phyloP scores from a whole-genome alignment of 2,113 vertebrate species.

The Macquaria ambigua region DNA sequence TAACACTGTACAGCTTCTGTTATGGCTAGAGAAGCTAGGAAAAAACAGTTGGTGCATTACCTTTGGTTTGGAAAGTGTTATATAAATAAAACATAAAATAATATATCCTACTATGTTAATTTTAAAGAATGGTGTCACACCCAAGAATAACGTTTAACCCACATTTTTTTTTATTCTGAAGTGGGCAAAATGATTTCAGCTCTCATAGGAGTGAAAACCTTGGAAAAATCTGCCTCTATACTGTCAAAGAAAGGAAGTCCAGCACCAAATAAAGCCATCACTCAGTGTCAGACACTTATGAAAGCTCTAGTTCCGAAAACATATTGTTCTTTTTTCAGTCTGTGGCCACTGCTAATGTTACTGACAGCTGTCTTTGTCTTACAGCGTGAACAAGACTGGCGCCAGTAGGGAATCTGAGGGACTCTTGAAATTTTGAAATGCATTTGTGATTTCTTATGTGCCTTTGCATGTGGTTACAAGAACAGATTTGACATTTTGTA shows the following conservation, averaged over 20 bases:
- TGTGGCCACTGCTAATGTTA: conserved; percentile 48
- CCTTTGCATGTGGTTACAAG: neutral
- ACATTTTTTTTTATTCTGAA: conserved; percentile 4
- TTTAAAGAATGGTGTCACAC: conserved; percentile 1
- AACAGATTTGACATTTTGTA: neutral
- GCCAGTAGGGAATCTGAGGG: conserved; percentile 15
- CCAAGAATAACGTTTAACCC: conserved; percentile 20
- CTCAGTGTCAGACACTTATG: conserved; percentile 48
- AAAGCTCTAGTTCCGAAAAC: conserved; percentile 42
- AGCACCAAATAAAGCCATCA: conserved; percentile 41
- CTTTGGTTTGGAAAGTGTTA: conserved; percentile 32
- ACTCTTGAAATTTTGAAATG: conserved; percentile 7
- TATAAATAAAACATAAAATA: conserved; percentile 8
- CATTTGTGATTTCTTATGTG: neutral
- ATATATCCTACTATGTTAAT: neutral
- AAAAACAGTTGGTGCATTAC: conserved; percentile 1
- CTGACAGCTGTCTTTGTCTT: conserved; percentile 67
- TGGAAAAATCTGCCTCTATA: neutral
- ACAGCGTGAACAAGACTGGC: conserved; percentile 31
- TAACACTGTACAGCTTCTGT: conserved; percentile 6
- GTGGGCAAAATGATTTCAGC: conserved; percentile 13
- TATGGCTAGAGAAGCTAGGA: neutral
- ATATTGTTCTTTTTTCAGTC: conserved; percentile 37
- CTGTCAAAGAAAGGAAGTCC: conserved; percentile 39
- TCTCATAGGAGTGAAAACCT: neutral